Conservation (phyloP, 2,113 vertebrate genomes). For the Petaurus breviceps region DNA sequence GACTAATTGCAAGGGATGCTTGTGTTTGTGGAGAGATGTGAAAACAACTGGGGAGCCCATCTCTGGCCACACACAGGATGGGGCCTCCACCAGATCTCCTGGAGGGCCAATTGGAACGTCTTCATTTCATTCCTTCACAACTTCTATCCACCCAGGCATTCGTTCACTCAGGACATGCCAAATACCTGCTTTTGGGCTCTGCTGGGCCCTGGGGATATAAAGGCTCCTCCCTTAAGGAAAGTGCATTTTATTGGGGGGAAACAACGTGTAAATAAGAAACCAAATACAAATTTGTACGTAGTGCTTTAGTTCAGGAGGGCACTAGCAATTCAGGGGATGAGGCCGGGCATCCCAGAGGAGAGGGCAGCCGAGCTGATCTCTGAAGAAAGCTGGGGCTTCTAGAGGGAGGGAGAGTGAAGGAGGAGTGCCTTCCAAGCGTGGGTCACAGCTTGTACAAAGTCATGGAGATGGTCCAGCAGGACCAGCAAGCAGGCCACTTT, state of each 20-base stretch:
- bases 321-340: neutral
- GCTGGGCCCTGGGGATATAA: neutral
- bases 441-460: neutral
- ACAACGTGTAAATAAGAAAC: neutral
- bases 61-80: neutral
- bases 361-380: neutral
- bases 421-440: neutral
- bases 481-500: neutral
- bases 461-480: neutral
- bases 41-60: neutral
- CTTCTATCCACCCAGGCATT: neutral
- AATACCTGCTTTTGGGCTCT: neutral
- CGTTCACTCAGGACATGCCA: neutral
- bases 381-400: neutral
- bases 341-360: neutral
- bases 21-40: neutral
- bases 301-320: neutral
- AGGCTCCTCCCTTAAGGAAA: neutral
- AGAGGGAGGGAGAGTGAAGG: neutral
- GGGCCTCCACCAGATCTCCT: neutral
- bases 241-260: neutral
- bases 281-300: neutral
- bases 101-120: neutral
- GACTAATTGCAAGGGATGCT: neutral
- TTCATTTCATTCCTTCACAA: neutral